Evolutionary conservation across 2,888 invertebrate species (phyloP), one percentile per base, ranked within the genome.

Genomic region (Synergus gifuensis): DNA sequence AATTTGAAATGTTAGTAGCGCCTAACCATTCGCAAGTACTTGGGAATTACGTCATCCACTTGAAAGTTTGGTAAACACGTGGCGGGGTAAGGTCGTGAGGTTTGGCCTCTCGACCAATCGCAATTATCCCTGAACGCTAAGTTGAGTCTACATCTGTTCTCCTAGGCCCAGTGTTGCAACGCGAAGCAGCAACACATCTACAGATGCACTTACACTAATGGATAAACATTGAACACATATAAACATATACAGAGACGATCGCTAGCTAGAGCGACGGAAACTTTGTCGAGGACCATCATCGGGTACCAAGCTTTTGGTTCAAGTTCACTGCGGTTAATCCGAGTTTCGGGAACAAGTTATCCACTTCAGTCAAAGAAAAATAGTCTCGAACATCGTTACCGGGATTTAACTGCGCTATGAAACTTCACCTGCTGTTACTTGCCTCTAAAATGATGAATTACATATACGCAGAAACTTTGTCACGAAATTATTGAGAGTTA

Each of bases 331-430:
- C 81, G 85, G 87, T 88, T 88, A 87, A 88, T 89, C 85, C 85
- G 85, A 88, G 87, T 88, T 88, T 87, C 82, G 83, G 84, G 86
- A 86, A 82, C 86, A 84, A 87, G 83, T 84, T 82, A 82, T 79
- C 78, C 81, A 86, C 84, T 85, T 84, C 78, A 80, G 77, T 42
- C 73, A 79, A 84, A 85, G 85, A 83, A 86, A 85, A 85, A 73
- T 49, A 84, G 84, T 78, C 82, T 76, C 78, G 81, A 85, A 84
- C 83, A 80, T 85, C 85, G 84, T 84, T 84, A 80, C 83, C 80
- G 76, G 79, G 81, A 84, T 84, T 85, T 78, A 82, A 83, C 79
- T 81, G 1, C 5, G 44, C n/a, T 79, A 60, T 64, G 76, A 77
- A 82, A 83, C 78, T 83, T 83, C 80, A 82, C 77, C 76, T 79